Conservation (phyloP, 1,140 invertebrate genomes). For the Aphidius gifuensis region DNA sequence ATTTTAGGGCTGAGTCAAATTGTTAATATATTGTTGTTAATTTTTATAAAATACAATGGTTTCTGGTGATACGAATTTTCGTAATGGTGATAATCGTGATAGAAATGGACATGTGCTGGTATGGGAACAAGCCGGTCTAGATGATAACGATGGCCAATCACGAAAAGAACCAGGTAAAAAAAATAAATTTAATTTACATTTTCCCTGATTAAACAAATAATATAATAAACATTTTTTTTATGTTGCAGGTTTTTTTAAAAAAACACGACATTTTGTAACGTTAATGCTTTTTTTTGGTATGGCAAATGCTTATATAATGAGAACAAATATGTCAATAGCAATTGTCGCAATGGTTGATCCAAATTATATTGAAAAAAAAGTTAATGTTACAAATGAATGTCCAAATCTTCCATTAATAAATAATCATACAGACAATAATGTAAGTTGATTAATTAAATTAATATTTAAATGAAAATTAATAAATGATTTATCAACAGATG, state of each 20-base stretch:
- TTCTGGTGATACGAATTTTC: too few species aligned
- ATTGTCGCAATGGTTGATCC: constrained; percentile 95
- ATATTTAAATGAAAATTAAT: background rate
- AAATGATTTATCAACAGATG: constrained; percentile 26
- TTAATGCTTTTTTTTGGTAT: constrained; percentile 89
- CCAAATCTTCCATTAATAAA: constrained; percentile 33
- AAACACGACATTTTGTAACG: constrained; percentile 74
- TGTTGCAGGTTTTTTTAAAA: constrained; percentile 62
- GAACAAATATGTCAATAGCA: constrained; percentile 95
- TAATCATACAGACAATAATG: constrained; percentile 32
- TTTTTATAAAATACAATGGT: background rate
- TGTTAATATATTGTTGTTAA: too few species aligned
- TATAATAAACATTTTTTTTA: background rate
- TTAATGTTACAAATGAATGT: constrained; percentile 63
- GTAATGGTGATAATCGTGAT: constrained; percentile 38
- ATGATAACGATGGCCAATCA: constrained; percentile 46
- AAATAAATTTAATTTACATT: background rate
- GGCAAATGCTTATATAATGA: constrained; percentile 90
- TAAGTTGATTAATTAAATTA: background rate
- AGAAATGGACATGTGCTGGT: constrained; percentile 65
- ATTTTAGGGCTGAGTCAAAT: too few species aligned
- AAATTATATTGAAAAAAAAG: constrained; percentile 25
- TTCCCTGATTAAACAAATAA: background rate
- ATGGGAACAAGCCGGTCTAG: constrained; percentile 67
- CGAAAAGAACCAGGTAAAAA: constrained; percentile 36